Evolutionary conservation across 2,113 vertebrate genomes (phyloP).

Genomic region (Uropsilus gracilis): DNA sequence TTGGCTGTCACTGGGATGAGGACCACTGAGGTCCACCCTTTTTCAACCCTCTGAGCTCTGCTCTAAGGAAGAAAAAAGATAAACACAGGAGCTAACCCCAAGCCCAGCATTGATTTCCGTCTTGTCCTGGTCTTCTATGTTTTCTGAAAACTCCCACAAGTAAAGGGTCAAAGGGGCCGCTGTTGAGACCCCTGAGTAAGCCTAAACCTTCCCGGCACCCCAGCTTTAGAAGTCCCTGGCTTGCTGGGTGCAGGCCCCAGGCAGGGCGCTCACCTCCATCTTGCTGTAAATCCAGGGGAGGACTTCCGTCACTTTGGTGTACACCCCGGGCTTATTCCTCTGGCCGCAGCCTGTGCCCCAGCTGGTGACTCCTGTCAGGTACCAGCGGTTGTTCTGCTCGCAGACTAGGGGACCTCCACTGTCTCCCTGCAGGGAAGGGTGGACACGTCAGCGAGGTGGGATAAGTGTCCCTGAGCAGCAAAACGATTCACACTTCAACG

Average conservation of each 20-base stretch:
- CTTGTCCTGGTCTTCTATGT: background rate
- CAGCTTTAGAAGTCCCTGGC: background rate
- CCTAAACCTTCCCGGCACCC: background rate
- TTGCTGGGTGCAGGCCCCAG: rapidly evolving
- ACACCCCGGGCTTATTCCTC: slow-evolving; percentile 92
- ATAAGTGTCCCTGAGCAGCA: background rate
- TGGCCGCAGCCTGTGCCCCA: slow-evolving; percentile 94
- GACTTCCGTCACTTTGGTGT: slow-evolving; percentile 89
- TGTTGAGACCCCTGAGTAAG: background rate
- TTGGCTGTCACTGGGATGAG: too few species aligned
- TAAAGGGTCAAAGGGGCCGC: rapidly evolving
- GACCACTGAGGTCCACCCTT: background rate
- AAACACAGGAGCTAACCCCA: background rate
- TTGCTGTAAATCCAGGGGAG: slow-evolving; percentile 93
- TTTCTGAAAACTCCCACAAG: background rate
- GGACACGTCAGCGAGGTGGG: background rate
- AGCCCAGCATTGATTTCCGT: background rate
- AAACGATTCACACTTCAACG: background rate
- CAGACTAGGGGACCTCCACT: slow-evolving; percentile 96
- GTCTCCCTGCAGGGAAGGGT: slow-evolving; percentile 89
- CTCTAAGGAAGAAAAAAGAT: background rate
- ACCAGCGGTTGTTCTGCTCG: slow-evolving; percentile 84
- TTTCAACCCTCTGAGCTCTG: background rate
- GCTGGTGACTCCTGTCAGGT: slow-evolving; percentile 93
- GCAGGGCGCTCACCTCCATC: slow-evolving; percentile 90